Percentiles rank a stretch among this genome's conserved stretches.
Conservation (phyloP, 2,797 vertebrate species). For the Gorsachius magnificus region DNA sequence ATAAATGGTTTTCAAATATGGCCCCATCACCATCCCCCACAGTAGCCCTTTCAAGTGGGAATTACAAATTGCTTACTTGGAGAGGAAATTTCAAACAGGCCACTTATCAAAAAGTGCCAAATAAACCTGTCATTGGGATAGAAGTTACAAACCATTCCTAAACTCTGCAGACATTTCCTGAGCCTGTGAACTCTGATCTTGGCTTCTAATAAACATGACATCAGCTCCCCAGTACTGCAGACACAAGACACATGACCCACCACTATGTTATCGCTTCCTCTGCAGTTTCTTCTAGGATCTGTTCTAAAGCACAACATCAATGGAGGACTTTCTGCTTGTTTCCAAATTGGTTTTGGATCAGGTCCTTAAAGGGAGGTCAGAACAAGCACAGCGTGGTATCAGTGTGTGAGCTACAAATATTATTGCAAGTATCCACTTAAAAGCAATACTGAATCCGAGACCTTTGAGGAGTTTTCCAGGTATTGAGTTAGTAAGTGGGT, state of each 20-base stretch:
- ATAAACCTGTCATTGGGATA: slow-evolving; percentile 76
- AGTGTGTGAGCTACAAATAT: not conserved
- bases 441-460: not conserved
- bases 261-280: slow-evolving; percentile 35
- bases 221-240: slow-evolving; percentile 56
- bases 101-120: slow-evolving; percentile 77
- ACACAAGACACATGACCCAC: slow-evolving; percentile 66
- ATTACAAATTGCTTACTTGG: slow-evolving; percentile 76
- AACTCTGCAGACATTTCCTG: slow-evolving; percentile 73
- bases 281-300: slow-evolving; percentile 39
- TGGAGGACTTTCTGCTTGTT: slow-evolving; percentile 18
- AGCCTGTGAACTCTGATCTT: slow-evolving; percentile 72
- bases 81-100: slow-evolving; percentile 75
- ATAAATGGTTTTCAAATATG: slow-evolving; percentile 69
- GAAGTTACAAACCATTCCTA: slow-evolving; percentile 67
- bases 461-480: slow-evolving; percentile 6
- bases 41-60: slow-evolving; percentile 74
- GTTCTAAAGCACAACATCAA: slow-evolving; percentile 26
- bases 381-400: not conserved
- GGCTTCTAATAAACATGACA: slow-evolving; percentile 70
- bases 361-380: slow-evolving; percentile 8
- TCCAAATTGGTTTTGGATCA: slow-evolving; percentile 44
- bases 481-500: not conserved
- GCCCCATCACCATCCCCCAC: slow-evolving; percentile 63
- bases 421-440: slow-evolving; percentile 5